A percentile compares a stretch with the other conserved stretches of the same genome.
Conservation (phyloP, 2,113 vertebrate species). For the Gallinago jamesoni region DNA sequence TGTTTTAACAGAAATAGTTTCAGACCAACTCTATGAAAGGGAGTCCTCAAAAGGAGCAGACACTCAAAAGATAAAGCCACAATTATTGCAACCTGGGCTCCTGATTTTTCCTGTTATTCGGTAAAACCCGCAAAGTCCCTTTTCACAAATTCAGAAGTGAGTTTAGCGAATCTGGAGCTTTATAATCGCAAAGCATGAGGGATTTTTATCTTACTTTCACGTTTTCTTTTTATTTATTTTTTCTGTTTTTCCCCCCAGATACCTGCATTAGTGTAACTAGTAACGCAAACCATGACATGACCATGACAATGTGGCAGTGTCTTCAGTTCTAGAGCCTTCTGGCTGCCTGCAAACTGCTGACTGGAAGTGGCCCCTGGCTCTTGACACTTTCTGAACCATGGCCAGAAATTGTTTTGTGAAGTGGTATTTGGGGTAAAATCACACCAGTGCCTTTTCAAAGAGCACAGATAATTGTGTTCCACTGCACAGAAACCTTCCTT, state of each 20-base stretch:
- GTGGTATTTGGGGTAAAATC: background rate
- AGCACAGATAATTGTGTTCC: background rate
- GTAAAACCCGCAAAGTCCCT: background rate
- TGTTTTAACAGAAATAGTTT: background rate
- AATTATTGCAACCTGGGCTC: background rate
- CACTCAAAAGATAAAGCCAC: background rate
- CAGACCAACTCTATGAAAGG: background rate
- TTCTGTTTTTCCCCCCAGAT: too few species aligned
- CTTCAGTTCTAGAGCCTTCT: background rate
- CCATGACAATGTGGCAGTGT: background rate
- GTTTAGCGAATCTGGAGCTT: background rate
- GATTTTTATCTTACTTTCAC: rapidly evolving
- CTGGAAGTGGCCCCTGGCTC: background rate
- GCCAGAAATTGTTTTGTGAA: background rate
- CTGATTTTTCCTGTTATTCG: background rate
- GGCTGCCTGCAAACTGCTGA: background rate
- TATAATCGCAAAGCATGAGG: rapidly evolving
- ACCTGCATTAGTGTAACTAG: background rate
- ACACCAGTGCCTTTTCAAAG: background rate
- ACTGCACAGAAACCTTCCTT: background rate
- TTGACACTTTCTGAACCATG: background rate
- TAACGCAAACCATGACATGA: background rate
- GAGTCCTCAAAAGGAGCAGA: background rate
- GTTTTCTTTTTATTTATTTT: background rate
- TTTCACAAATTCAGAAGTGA: background rate